A percentile compares a stretch with the other conserved stretches of the same genome.
phyloP scores from a whole-genome alignment of 2,113 vertebrate species.

The Rhinolophus ferrumequinum region DNA sequence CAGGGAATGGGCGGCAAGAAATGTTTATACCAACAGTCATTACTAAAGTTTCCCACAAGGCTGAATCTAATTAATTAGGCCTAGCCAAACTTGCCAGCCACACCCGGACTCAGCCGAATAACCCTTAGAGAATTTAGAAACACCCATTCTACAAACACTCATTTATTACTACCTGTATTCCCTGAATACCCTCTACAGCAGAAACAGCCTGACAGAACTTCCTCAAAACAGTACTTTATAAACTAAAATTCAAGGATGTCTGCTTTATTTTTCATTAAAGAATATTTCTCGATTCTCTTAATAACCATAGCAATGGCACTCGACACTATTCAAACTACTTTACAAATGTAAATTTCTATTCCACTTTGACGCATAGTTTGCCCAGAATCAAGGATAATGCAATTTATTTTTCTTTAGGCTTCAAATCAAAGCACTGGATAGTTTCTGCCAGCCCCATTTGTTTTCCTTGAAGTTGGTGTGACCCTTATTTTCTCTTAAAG shows the following conservation, averaged over 20 bases:
- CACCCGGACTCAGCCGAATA: neutral
- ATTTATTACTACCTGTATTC: neutral
- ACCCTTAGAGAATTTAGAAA: conserved; percentile 43
- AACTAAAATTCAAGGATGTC: neutral
- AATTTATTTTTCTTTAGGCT: neutral
- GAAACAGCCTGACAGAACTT: neutral
- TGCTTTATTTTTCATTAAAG: neutral
- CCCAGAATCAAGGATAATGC: neutral
- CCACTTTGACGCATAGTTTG: neutral
- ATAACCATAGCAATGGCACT: neutral
- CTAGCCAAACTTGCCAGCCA: conserved; percentile 40
- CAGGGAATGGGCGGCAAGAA: neutral
- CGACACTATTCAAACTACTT: neutral
- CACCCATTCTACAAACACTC: neutral
- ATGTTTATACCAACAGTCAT: neutral
- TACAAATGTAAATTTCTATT: neutral
- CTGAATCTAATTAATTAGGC: conserved; percentile 63
- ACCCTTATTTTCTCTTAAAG: conserved; percentile 35
- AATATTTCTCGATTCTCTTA: neutral
- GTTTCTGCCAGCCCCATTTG: neutral
- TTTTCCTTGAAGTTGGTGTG: neutral
- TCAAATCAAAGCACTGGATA: neutral
- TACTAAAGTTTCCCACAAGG: conserved; percentile 48
- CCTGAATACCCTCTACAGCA: neutral
- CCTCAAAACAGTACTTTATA: neutral